Evolutionary conservation across 2,797 vertebrate genomes (phyloP), one percentile per base, ranked within the genome.

Genomic region (Perdix hodgsoniae): DNA sequence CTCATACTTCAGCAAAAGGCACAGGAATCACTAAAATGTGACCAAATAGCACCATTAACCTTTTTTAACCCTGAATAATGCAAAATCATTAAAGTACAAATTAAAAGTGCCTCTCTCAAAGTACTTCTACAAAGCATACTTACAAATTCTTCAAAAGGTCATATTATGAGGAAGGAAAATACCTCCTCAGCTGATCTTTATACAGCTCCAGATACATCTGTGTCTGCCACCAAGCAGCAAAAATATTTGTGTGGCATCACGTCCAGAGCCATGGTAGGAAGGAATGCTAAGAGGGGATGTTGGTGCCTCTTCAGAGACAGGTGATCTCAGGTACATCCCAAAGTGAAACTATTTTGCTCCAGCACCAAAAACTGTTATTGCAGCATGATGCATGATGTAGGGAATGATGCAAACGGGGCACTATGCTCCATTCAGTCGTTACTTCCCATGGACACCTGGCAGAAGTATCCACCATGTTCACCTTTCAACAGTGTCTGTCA

Each of bases 61-160:
- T 33, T 72, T 49, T 57, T 12, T 7, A 57, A 54, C 57, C 26
- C 59, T 35, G 73, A 72, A 0, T 81, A 81, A 72, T 40, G 2
- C 69, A 80, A 60, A 83, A 74, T 33, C 3, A 71, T 29, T 67
- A 61, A 76, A 8, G 26, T 67, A 45, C 17, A 61, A 90, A 80
- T 33, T 65, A 88, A 81, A 91, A 86, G 4, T 31, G 15, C 22
- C 69, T 44, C 31, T 14, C 27, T 85, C n/a, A 66, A 83, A 88
- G 61, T 75, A 65, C 7, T 64, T 11, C 35, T 24, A n/a, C 42
- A n/a, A 83, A 70, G 33, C 22, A 37, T 47, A 82, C 17, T 31
- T 50, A 47, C 45, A 27, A 93, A 80, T 35, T 77, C 9, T 69
- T 90, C 44, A 77, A 76, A 82, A 47, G 24, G 7, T 5, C 6